Conservation (phyloP, 2,797 vertebrate species). For the Sebastes taczanowskii region DNA sequence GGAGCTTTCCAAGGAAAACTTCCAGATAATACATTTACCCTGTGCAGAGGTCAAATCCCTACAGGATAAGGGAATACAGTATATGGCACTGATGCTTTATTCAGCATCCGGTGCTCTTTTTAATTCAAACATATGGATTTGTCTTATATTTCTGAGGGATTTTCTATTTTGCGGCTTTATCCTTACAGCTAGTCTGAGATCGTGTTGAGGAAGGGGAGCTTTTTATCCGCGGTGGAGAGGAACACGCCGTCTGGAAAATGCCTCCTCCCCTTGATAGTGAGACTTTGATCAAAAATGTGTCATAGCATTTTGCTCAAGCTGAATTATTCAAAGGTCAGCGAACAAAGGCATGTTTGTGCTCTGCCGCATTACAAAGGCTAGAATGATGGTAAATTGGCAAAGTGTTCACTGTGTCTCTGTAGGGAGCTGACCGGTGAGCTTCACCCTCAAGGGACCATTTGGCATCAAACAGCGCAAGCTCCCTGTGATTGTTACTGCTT, state of each 20-base stretch:
- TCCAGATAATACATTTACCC: conserved; percentile 57
- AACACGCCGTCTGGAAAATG: conserved; percentile 62
- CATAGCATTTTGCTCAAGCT: conserved; percentile 73
- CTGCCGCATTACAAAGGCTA: conserved; percentile 73
- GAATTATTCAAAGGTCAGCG: conserved; percentile 83
- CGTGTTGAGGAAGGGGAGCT: conserved; percentile 42
- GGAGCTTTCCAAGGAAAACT: conserved; percentile 64
- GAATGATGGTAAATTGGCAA: conserved; percentile 79
- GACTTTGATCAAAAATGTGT: conserved; percentile 82
- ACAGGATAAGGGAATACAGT: conserved; percentile 29
- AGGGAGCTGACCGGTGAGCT: conserved; percentile 72
- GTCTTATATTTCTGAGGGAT: conserved; percentile 49
- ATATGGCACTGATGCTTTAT: conserved; percentile 24
- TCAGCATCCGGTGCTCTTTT: conserved; percentile 34
- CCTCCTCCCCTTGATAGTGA: conserved; percentile 65
- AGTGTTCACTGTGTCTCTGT: conserved; percentile 66
- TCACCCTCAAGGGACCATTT: conserved; percentile 68
- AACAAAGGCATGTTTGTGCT: conserved; percentile 78
- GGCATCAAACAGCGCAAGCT: conserved; percentile 72
- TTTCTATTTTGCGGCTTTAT: conserved; percentile 42
- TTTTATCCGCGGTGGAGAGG: conserved; percentile 64
- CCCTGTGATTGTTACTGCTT: conserved; percentile 72
- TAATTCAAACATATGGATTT: conserved; percentile 50
- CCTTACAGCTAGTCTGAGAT: conserved; percentile 42
- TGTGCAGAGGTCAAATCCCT: conserved; percentile 53